These are phyloP conservation scores for Ypsolopha sequella DNA, from an alignment of 2,888 invertebrate genomes.

Conservation along the genomic window DNA sequence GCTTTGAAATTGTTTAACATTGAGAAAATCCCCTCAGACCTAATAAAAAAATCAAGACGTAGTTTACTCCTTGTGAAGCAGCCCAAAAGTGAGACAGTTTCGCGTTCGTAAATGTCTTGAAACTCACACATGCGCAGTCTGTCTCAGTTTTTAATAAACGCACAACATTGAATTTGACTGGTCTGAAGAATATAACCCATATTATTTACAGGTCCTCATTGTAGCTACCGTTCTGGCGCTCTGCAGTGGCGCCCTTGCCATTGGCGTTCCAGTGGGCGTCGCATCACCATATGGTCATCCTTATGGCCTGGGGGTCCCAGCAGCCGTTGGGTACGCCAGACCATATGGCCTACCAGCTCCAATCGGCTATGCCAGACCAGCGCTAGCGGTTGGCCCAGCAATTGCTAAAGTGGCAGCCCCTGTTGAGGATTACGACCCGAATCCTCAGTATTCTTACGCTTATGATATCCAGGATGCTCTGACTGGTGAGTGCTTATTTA, in stretches of 20 bases:
- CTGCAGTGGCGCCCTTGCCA: not conserved
- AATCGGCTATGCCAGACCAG: constrained; percentile 23
- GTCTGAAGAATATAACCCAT: too few relatives aligned
- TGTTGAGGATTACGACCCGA: constrained; percentile 71
- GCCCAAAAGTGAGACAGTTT: not conserved
- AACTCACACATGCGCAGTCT: too few relatives aligned
- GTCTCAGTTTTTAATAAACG: too few relatives aligned
- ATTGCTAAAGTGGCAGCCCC: constrained; percentile 42
- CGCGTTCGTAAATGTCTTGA: too few relatives aligned
- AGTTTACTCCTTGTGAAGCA: too few relatives aligned
- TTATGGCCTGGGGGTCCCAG: not conserved
- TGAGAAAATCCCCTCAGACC: too few relatives aligned
- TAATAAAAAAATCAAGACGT: too few relatives aligned
- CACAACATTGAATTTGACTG: too few relatives aligned
- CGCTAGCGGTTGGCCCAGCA: constrained; percentile 15
- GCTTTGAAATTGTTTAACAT: too few relatives aligned
- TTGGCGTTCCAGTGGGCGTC: not conserved
- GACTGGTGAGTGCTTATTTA: constrained; percentile 70
- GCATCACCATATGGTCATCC: constrained; percentile 6
- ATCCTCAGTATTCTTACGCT: constrained; percentile 77
- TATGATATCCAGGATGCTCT: constrained; percentile 77
- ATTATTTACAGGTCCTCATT: constrained; percentile 31
- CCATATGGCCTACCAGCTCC: constrained; percentile 22
- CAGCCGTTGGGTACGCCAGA: constrained; percentile 27
- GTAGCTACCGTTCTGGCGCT: constrained; percentile 18